Evolutionary conservation across 1,140 invertebrate species (phyloP), one percentile per base, ranked within the genome.

Genomic region (Carposina sasakii): DNA sequence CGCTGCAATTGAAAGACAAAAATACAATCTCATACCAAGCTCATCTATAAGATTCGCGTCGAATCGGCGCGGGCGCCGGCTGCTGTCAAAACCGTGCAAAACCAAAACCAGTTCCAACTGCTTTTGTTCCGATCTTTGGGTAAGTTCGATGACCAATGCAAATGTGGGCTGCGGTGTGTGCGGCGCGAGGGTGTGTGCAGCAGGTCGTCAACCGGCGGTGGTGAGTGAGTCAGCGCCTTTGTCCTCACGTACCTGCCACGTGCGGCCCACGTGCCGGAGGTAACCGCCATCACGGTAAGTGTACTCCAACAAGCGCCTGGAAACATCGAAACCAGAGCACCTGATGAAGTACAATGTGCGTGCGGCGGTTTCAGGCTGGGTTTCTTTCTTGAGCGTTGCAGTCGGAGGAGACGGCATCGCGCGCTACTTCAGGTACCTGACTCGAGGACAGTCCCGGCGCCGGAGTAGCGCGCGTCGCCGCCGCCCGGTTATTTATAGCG

Each of bases 401-500:
- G 57, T 44, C 20, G 20, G 8, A 16, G 43, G 22, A 49, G 54
- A 74, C 70, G 87, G 88, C 91, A 86, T 86, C 94, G 94, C 94
- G 94, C 94, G 94, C 94, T 96, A 96, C 94, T 96, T 95, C 94
- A 95, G 94, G 94, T 96, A 96, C 94, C 94, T 96, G 94, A 96
- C 94, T 96, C 81, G 71, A 86, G 84, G 85, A 89, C 89, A 79
- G 75, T 65, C 73, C 64, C 63, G 76, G 76, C 75, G 77, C 74
- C 77, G 53, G 75, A 75, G 76, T 78, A 78, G 78, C 75, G 76
- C 78, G 73, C 71, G 71, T 63, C 60, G 71, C 62, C 70, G 50
- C 59, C 71, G 67, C 67, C 65, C 56, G 63, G 50, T 40, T 72
- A 72, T 69, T 64, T 48, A 68, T 65, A 71, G 64, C 69, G 67